These are phyloP conservation scores for Agrypnus murinus DNA, from an alignment of 2,888 invertebrate genomes.

Conservation along the genomic window DNA sequence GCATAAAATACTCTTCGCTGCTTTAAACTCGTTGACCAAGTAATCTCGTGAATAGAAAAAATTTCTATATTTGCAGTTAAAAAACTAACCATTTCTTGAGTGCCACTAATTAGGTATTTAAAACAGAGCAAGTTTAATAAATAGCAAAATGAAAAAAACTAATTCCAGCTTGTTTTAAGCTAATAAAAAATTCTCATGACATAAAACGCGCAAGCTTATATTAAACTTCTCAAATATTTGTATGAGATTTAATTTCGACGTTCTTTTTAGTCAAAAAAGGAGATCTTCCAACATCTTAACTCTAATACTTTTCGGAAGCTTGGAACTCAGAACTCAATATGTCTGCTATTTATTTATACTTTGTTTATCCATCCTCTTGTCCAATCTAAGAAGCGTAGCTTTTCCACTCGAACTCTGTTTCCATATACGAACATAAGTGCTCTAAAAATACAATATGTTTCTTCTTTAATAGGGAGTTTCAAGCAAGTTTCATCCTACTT, in stretches of 20 bases:
- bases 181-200: slow-evolving; percentile 39
- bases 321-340: slow-evolving; percentile 49
- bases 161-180: slow-evolving; percentile 39
- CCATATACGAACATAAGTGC: slow-evolving; percentile 34
- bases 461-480: slow-evolving; percentile 28
- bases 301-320: slow-evolving; percentile 51
- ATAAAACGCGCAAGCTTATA: slow-evolving; percentile 43
- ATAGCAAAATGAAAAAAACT: slow-evolving; percentile 20
- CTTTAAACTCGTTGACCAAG: too few species aligned
- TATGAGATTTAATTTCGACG: slow-evolving; percentile 59
- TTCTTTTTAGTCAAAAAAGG: slow-evolving; percentile 49
- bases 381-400: slow-evolving; percentile 43
- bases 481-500: slow-evolving; percentile 25
- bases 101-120: slow-evolving; percentile 19
- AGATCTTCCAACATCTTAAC: slow-evolving; percentile 40
- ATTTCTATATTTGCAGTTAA: not conserved
- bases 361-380: slow-evolving; percentile 46
- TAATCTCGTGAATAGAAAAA: too few species aligned
- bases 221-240: slow-evolving; percentile 59
- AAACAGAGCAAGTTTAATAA: slow-evolving; percentile 8
- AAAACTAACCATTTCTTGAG: not conserved
- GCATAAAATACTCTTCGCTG: too few species aligned
- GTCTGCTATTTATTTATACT: slow-evolving; percentile 46
- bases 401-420: slow-evolving; percentile 41
- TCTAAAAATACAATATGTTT: slow-evolving; percentile 39